Percentiles rank a stretch among this genome's conserved stretches.
phyloP scores from a whole-genome alignment of 2,797 vertebrate species.

The Gastrophryne carolinensis region DNA sequence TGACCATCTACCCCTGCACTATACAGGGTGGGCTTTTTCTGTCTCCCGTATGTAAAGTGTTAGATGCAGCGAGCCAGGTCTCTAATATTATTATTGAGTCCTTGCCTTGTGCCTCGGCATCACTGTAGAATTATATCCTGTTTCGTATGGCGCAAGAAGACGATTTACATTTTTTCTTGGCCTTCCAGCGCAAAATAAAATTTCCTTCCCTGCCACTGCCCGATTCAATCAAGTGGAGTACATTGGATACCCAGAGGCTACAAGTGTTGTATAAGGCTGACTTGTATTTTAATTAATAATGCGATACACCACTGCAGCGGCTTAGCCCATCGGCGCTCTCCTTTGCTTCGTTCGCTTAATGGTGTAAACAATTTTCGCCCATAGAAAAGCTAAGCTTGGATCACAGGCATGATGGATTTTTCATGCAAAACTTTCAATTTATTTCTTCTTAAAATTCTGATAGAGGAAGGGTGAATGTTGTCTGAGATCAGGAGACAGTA shows the following conservation, averaged over 20 bases:
- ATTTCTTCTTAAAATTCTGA: no score
- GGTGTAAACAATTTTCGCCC: constrained; percentile 88
- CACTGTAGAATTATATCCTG: constrained; percentile 74
- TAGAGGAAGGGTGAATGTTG: constrained; percentile 48
- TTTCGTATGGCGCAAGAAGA: constrained; percentile 74
- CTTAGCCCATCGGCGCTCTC: constrained; percentile 79
- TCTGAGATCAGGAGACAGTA: no score
- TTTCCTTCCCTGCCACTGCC: constrained; percentile 86
- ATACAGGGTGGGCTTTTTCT: neutral
- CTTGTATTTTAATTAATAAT: constrained; percentile 99
- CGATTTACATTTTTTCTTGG: constrained; percentile 84
- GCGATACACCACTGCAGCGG: constrained; percentile 84
- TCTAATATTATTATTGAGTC: constrained; percentile 48
- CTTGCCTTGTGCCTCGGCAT: constrained; percentile 50
- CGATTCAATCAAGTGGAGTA: constrained; percentile 98
- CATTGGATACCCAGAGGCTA: constrained; percentile 95
- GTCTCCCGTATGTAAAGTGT: constrained; percentile 23
- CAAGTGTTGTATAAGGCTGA: constrained; percentile 74
- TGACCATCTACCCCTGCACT: neutral
- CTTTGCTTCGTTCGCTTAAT: constrained; percentile 78
- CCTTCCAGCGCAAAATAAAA: constrained; percentile 88
- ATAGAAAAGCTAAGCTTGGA: no score
- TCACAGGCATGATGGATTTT: constrained; percentile 66
- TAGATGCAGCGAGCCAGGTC: constrained; percentile 5
- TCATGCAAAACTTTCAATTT: constrained; percentile 5